Evolutionary conservation across 2,113 vertebrate genomes (phyloP).

Genomic region (Notothenia rossii): DNA sequence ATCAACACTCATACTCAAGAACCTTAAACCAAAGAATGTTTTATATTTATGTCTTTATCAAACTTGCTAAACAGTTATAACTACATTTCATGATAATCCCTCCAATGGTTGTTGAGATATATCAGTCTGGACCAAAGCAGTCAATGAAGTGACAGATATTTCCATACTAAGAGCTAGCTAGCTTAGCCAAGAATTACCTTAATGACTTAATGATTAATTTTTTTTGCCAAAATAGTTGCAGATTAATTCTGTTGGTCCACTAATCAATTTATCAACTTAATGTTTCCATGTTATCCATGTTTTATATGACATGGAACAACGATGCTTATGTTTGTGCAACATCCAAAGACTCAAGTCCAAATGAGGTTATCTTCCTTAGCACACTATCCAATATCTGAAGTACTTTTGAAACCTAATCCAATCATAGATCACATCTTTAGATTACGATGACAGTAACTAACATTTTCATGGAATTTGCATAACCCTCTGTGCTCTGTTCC

Average conservation of each 20-base stretch:
- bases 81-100: neutral
- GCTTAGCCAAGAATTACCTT: neutral
- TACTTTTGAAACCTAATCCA: neutral
- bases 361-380: neutral
- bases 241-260: too few relatives aligned
- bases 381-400: neutral
- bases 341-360: conserved; percentile 4
- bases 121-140: neutral
- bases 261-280: too few relatives aligned
- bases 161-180: neutral
- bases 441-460: neutral
- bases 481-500: conserved; percentile 8
- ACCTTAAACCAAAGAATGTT: neutral
- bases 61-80: neutral
- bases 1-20: neutral
- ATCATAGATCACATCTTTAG: neutral
- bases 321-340: neutral
- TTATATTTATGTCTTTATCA: neutral
- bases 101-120: neutral
- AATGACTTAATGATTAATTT: too few relatives aligned
- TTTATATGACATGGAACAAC: neutral
- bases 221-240: neutral
- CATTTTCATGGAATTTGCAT: neutral
- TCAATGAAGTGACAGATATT: neutral
- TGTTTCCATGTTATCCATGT: neutral